Evolutionary conservation across 2,888 invertebrate species (phyloP), one percentile per base, ranked within the genome.

Genomic region (Matsumyia berberina): DNA sequence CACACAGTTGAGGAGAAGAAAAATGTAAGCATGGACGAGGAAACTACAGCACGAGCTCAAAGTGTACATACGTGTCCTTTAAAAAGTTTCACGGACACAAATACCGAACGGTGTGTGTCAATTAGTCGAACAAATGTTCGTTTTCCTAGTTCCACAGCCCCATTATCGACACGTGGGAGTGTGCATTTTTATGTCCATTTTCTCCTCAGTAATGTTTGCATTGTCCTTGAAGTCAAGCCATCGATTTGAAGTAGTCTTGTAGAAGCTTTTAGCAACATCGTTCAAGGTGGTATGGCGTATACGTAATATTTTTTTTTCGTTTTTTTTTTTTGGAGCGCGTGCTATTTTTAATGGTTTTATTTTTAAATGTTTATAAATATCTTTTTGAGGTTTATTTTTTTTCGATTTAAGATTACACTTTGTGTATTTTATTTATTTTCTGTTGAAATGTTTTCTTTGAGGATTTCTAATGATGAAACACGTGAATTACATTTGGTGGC

Each of bases 51-150:
- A 29, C 39, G 29, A 39, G 1, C 24, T 15, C 3, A 55, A 35
- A 17, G 55, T 33, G 0, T 29, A 42, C 29, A 2, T 31, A 15
- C 31, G 24, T 42, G 60, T 60, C 42, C 60, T 60, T 53, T 42
- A 15, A 42, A 58, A 17, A n/a, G n/a, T 1, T 24, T 42, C 7
- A 29, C 24, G 24, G 17, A 44, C 4, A 19, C 17, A 46, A 46
- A 46, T 46, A 46, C 11, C 19, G 29, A 29, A 42, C 4, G 12
- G 49, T 64, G 46, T 77, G 29, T 78, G 69, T 60, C 70, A 78
- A 70, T 78, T 69, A 69, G 44, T 69, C 35, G 8, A 69, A 55
- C 60, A 77, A 35, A 60, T 31, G 44, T 12, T 19, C 35, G 12
- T 12, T 62, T 37, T 55, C 51, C 58, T 69, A 9, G 29, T 24